phyloP scores from a whole-genome alignment of 2,797 vertebrate genomes.

The Squalus acanthias region DNA sequence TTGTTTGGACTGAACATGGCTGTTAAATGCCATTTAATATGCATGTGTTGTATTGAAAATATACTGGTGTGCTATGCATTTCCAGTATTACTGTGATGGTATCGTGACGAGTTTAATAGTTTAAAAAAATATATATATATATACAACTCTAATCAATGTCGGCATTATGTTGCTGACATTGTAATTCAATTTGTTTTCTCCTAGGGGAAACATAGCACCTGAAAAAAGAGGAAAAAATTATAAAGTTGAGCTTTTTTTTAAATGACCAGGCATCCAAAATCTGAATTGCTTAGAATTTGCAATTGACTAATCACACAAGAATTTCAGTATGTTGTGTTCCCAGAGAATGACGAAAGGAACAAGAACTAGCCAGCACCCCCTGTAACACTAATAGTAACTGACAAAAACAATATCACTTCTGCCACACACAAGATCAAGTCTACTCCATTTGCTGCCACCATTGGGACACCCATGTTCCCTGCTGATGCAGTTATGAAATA shows the following conservation, averaged over 20 bases:
- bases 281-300: not conserved
- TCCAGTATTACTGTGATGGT: not conserved
- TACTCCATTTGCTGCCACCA: constrained; percentile 25
- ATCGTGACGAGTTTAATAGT: not conserved
- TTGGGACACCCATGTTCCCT: constrained; percentile 34
- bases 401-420: constrained; percentile 38
- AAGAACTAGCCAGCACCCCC: not conserved
- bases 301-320: not conserved
- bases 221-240: not conserved
- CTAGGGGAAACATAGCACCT: not conserved
- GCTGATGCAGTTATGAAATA: constrained; percentile 38
- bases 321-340: constrained; percentile 3
- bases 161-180: not conserved
- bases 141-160: too few relatives aligned
- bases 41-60: not conserved
- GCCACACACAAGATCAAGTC: constrained; percentile 31
- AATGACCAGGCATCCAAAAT: not conserved
- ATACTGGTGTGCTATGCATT: not conserved
- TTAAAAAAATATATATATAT: not conserved
- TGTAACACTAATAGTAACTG: constrained; percentile 36
- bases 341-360: not conserved
- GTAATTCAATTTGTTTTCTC: not conserved
- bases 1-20: not conserved
- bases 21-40: constrained; percentile 6
- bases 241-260: not conserved